Base-by-base conservation (phyloP, 2,113 vertebrate genomes). In the Corythornis cristatus region DNA sequence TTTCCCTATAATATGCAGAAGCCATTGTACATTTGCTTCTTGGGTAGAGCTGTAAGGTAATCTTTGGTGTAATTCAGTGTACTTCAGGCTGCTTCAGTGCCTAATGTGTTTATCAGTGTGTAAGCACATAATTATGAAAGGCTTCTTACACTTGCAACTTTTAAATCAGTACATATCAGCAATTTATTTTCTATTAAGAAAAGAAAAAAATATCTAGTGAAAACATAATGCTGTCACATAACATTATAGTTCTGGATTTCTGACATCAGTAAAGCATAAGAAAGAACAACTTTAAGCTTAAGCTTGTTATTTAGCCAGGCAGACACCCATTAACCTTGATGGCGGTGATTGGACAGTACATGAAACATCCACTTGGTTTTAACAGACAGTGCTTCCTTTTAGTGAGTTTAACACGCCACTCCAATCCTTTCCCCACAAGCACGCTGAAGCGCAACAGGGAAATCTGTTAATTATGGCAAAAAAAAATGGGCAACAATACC, bases 271-370 rank as follows among this genome's bases (percentile, higher is more conserved):
- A 48, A 67, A 53, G 37, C 20, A n/a, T 3, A 3, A 72, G 45
- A 82, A 72, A 72, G 45, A 85, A 72, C 11, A 56, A 40, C 9
- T 35, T 17, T 3, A 18, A 76, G 13, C 31, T 79, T 83, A 80
- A 46, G 43, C 40, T 18, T 22, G 14, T 9, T 46, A 21, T 60
- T 60, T 60, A 74, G 61, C 56, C 29, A 76, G 22, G 28, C 13
- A 64, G 29, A 21, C 25, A 21, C 15, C 17, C 19, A 45, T 56
- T 70, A 83, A 71, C 28, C 29, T 61, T 54, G n/a, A 21, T 9
- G 26, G 16, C 14, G 15, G 9, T 67, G 21, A 16, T 2, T 17
- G 46, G 21, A 45, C 3, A 33, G 10, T 0, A 1, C 4, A 3
- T 12, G 62, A 48, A 81, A 28, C 35, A 53, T 4, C 29, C 15